Evolutionary conservation across 2,113 vertebrate genomes (phyloP), one percentile per base, ranked within the genome.

Genomic region (Anhinga rufa): DNA sequence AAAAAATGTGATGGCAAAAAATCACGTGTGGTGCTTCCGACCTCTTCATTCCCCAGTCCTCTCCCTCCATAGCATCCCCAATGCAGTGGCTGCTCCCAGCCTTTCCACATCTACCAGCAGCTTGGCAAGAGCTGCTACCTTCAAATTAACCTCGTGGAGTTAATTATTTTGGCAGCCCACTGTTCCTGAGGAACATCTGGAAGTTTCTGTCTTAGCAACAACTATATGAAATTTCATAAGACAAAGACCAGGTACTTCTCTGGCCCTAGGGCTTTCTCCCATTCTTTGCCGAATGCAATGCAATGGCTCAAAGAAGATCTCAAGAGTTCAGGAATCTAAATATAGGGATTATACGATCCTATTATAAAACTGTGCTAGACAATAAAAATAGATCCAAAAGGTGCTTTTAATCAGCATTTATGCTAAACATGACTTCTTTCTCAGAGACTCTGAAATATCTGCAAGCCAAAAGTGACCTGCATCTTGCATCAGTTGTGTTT

Each of bases 301-400:
- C 83, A 92, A 72, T 0, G 0, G 91, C 93, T 91, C 81, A 87
- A 92, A 92, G 57, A 76, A 49, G 89, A 91, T 82, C 91, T 82
- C 74, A 82, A 87, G 57, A 74, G 91, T 82, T 91, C 89, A 76
- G 74, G 85, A 85, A 95, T 55, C 93, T 95, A 96, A 95, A 96
- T 80, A 96, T 40, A 97, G 93, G 31, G 46, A 91, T 65, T 93
- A 12, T 38, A 74, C 6, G 65, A 94, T 89, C 86, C 78, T 93
- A 25, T 82, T 91, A 93, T 34, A 91, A 93, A 92, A 94, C 57
- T 51, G 65, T 94, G 91, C 81, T 96, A 38, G 46, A 61, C 66
- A 92, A 91, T 32, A 96, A 88, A 92, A 95, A 93, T 42, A 95
- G 81, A 92, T 62, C 66, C 92, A 54, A 86, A 92, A 70, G 34